Conservation (phyloP, 2,113 vertebrate species). For the Alaudala cheleensis region DNA sequence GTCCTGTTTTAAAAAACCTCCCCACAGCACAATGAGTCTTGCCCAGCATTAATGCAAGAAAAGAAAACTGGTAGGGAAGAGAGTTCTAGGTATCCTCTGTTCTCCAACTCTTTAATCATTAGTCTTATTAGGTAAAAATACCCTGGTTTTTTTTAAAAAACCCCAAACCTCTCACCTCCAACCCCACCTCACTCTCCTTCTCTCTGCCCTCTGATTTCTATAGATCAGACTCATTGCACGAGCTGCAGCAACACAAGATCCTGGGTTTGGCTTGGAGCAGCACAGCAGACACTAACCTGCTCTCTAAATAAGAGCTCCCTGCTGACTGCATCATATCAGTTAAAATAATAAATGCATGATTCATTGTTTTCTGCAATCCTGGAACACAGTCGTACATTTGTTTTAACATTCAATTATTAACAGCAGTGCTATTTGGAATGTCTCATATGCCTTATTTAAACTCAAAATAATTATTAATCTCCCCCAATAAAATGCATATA, state of each 20-base stretch:
- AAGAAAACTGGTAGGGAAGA: neutral
- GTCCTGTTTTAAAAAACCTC: neutral
- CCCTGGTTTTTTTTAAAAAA: neutral
- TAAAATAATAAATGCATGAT: neutral
- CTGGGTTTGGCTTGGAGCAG: neutral
- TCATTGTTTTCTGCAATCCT: neutral
- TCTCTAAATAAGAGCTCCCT: neutral
- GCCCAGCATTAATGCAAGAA: neutral
- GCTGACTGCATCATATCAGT: neutral
- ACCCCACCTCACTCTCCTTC: neutral
- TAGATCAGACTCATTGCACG: neutral
- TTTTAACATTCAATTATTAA: neutral
- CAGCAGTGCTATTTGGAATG: neutral
- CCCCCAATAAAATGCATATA: neutral
- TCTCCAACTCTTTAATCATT: neutral
- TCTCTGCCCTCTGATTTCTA: neutral
- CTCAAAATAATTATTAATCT: neutral
- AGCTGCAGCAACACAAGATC: neutral
- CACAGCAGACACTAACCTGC: neutral
- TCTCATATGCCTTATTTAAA: neutral
- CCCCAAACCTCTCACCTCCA: too few species aligned
- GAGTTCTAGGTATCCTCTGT: neutral
- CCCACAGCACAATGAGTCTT: rapidly evolving
- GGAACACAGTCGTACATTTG: rapidly evolving
- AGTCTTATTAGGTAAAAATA: too few species aligned